Conservation (phyloP, 2,113 vertebrate genomes). For the Psilopogon haemacephalus region DNA sequence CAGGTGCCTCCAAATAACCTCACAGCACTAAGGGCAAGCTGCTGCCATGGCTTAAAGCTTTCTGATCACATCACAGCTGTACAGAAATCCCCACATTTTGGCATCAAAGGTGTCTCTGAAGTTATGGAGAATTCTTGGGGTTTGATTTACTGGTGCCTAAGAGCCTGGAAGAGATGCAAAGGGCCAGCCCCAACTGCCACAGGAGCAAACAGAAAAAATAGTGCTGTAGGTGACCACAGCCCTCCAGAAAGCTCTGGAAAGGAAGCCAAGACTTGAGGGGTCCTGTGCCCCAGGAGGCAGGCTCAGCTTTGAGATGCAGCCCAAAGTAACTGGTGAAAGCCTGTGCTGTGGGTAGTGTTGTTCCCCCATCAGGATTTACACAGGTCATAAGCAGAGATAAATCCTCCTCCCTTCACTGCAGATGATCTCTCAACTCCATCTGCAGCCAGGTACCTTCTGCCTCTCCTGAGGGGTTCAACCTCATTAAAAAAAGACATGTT, state of each 20-base stretch:
- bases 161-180: background rate
- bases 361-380: background rate
- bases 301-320: background rate
- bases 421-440: background rate
- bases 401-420: background rate
- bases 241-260: background rate
- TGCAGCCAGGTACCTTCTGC: too few relatives aligned
- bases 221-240: background rate
- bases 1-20: background rate
- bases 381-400: rapidly evolving
- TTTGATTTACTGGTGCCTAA: background rate
- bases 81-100: background rate
- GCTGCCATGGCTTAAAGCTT: too few relatives aligned
- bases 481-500: background rate
- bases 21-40: rapidly evolving
- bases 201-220: background rate
- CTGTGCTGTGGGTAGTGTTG: too few relatives aligned
- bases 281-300: background rate
- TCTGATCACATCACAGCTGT: background rate
- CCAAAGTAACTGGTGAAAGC: background rate
- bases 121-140: rapidly evolving
- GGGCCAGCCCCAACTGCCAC: too few relatives aligned
- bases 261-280: too few relatives aligned
- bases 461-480: rapidly evolving
- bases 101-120: rapidly evolving